These are phyloP conservation scores for Hippocampus barbouri DNA, from an alignment of 2,113 vertebrate genomes.

Conservation along the genomic window DNA sequence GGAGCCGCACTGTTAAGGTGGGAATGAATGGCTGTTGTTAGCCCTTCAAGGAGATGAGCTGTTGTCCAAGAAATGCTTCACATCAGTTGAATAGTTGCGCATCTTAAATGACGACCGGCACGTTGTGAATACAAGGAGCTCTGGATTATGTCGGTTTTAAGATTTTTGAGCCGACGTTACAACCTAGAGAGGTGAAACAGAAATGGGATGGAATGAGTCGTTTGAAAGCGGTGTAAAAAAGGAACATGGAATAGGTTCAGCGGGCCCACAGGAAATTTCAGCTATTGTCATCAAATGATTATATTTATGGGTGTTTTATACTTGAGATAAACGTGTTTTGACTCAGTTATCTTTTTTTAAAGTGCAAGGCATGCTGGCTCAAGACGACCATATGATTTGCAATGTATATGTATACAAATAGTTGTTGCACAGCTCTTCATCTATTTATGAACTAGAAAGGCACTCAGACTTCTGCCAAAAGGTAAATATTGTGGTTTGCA, in stretches of 20 bases:
- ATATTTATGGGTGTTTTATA: conserved; percentile 46
- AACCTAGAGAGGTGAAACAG: conserved; percentile 20
- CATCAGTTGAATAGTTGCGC: conserved; percentile 47
- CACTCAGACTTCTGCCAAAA: neutral
- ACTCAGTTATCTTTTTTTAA: conserved; percentile 35
- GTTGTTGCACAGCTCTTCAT: neutral
- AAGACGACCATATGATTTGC: conserved; percentile 42
- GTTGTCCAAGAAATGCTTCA: conserved; percentile 55
- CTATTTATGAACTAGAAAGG: neutral
- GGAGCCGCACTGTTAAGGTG: conserved; percentile 43
- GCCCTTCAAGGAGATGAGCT: conserved; percentile 45
- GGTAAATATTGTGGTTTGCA: neutral
- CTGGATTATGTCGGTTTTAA: conserved; percentile 47
- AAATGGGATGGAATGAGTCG: conserved; percentile 27
- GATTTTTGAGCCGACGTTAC: conserved; percentile 51
- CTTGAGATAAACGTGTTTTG: conserved; percentile 58
- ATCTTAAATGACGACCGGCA: conserved; percentile 44
- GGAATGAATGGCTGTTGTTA: conserved; percentile 61
- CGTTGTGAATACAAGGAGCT: conserved; percentile 56
- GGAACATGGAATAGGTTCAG: conserved; percentile 41
- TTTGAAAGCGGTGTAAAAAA: conserved; percentile 32
- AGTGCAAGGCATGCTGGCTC: conserved; percentile 22
- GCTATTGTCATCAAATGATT: conserved; percentile 55
- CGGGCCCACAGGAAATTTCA: conserved; percentile 42
- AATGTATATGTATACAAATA: neutral